A percentile compares a stretch with the other conserved stretches of the same genome.
Evolutionary conservation across 1,140 invertebrate species (phyloP).

Genomic region (Drosophila truncata): DNA sequence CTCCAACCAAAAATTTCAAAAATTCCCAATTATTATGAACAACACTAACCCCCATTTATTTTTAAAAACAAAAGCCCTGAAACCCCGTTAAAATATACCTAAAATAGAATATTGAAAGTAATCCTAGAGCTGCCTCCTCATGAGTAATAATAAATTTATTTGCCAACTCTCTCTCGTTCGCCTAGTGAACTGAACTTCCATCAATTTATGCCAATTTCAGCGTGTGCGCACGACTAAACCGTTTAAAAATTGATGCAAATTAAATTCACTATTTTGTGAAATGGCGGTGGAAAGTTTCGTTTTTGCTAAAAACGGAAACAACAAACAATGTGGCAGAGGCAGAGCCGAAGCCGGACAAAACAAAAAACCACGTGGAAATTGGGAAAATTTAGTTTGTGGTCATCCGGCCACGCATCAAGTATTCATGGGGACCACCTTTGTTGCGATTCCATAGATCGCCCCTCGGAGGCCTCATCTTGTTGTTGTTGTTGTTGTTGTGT

Average conservation of each 20-base stretch:
- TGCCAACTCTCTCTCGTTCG: slow-evolving; percentile 26
- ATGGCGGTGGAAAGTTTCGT: slow-evolving; percentile 12
- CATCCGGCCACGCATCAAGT: slow-evolving; percentile 35
- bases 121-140: slow-evolving; percentile 3
- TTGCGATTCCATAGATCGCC: slow-evolving; percentile 26
- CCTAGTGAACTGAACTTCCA: slow-evolving; percentile 21
- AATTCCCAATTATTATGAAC: background rate
- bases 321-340: slow-evolving; percentile 27
- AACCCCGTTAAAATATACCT: background rate
- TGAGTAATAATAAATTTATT: slow-evolving; percentile 43
- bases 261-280: slow-evolving; percentile 49
- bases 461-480: slow-evolving; percentile 32
- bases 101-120: slow-evolving; percentile 2
- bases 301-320: slow-evolving; percentile 23
- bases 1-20: background rate
- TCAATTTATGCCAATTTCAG: slow-evolving; percentile 53
- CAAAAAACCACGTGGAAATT: slow-evolving; percentile 40
- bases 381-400: slow-evolving; percentile 50
- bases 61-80: background rate
- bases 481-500: background rate
- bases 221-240: slow-evolving; percentile 39
- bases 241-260: slow-evolving; percentile 55
- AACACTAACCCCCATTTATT: background rate
- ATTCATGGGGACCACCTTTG: slow-evolving; percentile 31
- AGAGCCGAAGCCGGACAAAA: slow-evolving; percentile 1